A percentile compares a stretch with the other conserved stretches of the same genome.
phyloP scores from a whole-genome alignment of 1,140 invertebrate genomes.

The Drosophila mauritiana region DNA sequence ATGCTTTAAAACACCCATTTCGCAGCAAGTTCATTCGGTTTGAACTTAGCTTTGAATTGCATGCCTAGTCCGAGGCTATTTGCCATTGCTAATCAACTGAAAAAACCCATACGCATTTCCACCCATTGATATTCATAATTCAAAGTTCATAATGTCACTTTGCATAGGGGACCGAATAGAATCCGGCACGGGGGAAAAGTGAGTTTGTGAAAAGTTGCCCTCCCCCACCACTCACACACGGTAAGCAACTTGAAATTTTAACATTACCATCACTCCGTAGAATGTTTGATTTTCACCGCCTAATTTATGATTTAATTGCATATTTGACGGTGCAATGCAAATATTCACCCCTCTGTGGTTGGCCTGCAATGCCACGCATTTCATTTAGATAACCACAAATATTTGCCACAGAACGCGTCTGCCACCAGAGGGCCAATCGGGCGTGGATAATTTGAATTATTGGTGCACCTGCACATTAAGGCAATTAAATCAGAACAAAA shows the following conservation, averaged over 20 bases:
- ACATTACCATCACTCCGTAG: not conserved
- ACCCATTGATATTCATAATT: conserved; percentile 9
- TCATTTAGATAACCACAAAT: conserved; percentile 82
- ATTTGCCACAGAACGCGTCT: conserved; percentile 66
- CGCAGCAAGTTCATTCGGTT: not conserved
- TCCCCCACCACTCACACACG: too few species aligned
- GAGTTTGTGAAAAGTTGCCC: not conserved
- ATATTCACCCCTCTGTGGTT: conserved; percentile 18
- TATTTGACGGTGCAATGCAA: conserved; percentile 60
- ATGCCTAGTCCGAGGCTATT: not conserved
- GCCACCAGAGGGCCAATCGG: conserved; percentile 46
- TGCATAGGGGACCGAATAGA: not conserved
- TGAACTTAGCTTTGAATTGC: not conserved
- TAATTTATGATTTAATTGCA: conserved; percentile 81
- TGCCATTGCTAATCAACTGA: conserved; percentile 14
- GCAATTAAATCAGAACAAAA: not conserved
- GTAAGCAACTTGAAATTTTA: not conserved
- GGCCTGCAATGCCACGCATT: conserved; percentile 57
- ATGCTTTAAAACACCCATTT: not conserved
- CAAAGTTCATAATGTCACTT: conserved; percentile 10
- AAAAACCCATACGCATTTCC: conserved; percentile 7
- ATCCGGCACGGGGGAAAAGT: not conserved
- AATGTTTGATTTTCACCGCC: conserved; percentile 71
- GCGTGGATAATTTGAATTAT: conserved; percentile 54
- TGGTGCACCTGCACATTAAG: conserved; percentile 4